phyloP scores from a whole-genome alignment of 2,797 vertebrate species.

The Gobionotothen gibberifrons region DNA sequence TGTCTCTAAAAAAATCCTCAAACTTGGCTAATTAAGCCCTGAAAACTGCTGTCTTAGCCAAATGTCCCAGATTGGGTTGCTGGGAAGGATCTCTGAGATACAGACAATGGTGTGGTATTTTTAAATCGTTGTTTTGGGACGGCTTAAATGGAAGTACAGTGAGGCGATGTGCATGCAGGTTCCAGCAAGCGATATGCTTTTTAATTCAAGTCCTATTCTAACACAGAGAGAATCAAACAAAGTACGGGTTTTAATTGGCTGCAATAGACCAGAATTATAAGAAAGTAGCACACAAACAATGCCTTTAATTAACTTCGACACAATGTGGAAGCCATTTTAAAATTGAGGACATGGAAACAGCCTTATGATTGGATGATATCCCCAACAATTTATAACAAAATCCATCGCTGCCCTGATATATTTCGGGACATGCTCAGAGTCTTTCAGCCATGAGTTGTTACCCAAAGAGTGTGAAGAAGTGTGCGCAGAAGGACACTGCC shows the following conservation, averaged over 20 bases:
- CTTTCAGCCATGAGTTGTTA: constrained; percentile 52
- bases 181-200: constrained; percentile 25
- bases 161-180: background rate
- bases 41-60: constrained; percentile 32
- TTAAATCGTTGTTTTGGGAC: constrained; percentile 45
- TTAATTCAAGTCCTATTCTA: constrained; percentile 7
- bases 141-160: constrained; percentile 28
- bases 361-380: background rate
- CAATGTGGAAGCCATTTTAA: background rate
- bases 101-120: constrained; percentile 42
- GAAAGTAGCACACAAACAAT: constrained; percentile 7
- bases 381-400: constrained; percentile 1
- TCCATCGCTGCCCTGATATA: constrained; percentile 31
- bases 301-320: constrained; percentile 3
- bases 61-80: constrained; percentile 56
- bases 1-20: constrained; percentile 53
- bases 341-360: background rate
- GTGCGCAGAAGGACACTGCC: constrained; percentile 52
- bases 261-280: constrained; percentile 19
- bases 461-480: constrained; percentile 53
- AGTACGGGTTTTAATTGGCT: constrained; percentile 4
- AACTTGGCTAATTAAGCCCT: constrained; percentile 63
- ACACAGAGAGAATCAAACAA: background rate
- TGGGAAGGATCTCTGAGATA: constrained; percentile 51
- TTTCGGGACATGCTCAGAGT: constrained; percentile 18